phyloP scores from a whole-genome alignment of 2,888 invertebrate genomes.

The Catocala sponsa region DNA sequence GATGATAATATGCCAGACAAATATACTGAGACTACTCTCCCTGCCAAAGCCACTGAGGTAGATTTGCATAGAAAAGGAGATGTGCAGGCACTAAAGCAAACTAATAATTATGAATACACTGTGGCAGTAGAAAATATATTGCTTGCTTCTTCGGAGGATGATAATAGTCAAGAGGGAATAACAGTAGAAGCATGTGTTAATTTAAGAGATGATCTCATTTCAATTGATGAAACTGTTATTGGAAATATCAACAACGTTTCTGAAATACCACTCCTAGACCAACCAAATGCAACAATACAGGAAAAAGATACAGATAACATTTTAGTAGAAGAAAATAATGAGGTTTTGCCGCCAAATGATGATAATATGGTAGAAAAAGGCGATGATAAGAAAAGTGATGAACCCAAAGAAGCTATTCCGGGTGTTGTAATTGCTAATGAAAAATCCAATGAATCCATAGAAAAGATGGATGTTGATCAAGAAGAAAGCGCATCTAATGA shows the following conservation, averaged over 20 bases:
- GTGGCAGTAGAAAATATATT: slow-evolving; percentile 66
- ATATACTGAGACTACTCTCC: slow-evolving; percentile 21
- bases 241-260: slow-evolving; percentile 32
- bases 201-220: slow-evolving; percentile 61
- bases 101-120: slow-evolving; percentile 58
- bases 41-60: slow-evolving; percentile 42
- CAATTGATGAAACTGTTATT: slow-evolving; percentile 60
- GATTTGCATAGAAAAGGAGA: slow-evolving; percentile 41
- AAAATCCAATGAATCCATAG: slow-evolving; percentile 12
- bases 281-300: background rate
- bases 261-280: slow-evolving; percentile 18
- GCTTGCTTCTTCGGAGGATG: slow-evolving; percentile 68
- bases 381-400: background rate
- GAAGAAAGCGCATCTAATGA: slow-evolving; percentile 17
- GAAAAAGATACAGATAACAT: background rate
- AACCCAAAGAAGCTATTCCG: slow-evolving; percentile 3
- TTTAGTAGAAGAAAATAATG: background rate
- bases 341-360: too few relatives aligned
- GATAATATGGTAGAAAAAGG: background rate
- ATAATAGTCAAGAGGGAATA: slow-evolving; percentile 18
- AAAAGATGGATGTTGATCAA: slow-evolving; percentile 39
- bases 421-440: background rate
- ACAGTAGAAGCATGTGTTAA: slow-evolving; percentile 48
- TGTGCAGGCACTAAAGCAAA: slow-evolving; percentile 41
- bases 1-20: background rate